phyloP scores from a whole-genome alignment of 2,888 invertebrate species.

The Lepidocyrtinus sp. region DNA sequence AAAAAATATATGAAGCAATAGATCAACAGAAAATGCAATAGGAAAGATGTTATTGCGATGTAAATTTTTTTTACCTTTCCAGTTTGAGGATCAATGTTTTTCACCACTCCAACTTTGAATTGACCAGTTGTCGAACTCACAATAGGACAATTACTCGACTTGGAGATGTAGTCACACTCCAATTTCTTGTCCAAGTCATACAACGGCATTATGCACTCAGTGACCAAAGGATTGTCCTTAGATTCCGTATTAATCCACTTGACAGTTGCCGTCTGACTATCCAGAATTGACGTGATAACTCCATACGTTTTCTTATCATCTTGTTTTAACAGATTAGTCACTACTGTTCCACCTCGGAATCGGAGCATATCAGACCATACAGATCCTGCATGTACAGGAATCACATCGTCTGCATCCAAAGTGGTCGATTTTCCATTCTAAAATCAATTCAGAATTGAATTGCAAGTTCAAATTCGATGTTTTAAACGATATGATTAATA shows the following conservation, averaged over 20 bases:
- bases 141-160: constrained; percentile 26
- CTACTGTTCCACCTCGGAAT: constrained; percentile 34
- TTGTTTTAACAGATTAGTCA: constrained; percentile 6
- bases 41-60: too few species aligned
- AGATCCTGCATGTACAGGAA: constrained; percentile 26
- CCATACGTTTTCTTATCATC: constrained; percentile 34
- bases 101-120: not conserved
- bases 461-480: not conserved
- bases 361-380: constrained; percentile 30
- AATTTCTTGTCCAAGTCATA: constrained; percentile 28
- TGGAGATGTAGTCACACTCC: constrained; percentile 33
- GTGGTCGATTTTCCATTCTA: constrained; percentile 41
- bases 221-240: not conserved
- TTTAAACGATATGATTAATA: not conserved
- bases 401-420: constrained; percentile 20
- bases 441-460: not conserved
- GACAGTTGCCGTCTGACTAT: constrained; percentile 23
- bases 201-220: not conserved
- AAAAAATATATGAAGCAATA: too few species aligned
- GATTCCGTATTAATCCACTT: constrained; percentile 42
- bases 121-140: constrained; percentile 25
- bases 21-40: too few species aligned
- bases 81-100: not conserved
- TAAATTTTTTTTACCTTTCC: not conserved
- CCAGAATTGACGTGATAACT: not conserved